phyloP scores from a whole-genome alignment of 2,113 vertebrate species.

The Corythaixoides concolor region DNA sequence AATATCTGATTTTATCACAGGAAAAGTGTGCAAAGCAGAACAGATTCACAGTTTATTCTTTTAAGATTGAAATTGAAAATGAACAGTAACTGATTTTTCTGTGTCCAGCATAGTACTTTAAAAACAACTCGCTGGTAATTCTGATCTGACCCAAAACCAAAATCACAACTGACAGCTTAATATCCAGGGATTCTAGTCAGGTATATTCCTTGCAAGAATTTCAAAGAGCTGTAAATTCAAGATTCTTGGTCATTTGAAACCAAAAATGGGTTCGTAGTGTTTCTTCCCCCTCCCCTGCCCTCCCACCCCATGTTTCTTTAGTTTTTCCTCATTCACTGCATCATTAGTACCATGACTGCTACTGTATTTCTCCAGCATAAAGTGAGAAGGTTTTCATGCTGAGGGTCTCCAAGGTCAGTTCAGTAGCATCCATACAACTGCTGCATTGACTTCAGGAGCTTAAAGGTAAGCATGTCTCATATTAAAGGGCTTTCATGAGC shows the following conservation, averaged over 20 bases:
- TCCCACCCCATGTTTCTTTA: not conserved
- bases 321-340: not conserved
- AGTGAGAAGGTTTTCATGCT: not conserved
- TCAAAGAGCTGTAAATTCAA: not conserved
- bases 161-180: not conserved
- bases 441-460: not conserved
- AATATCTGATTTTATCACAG: not conserved
- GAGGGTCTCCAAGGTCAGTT: not conserved
- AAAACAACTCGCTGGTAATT: not conserved
- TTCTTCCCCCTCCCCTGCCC: not conserved
- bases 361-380: not conserved
- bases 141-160: not conserved
- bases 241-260: not conserved
- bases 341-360: not conserved
- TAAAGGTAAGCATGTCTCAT: not conserved
- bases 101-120: not conserved
- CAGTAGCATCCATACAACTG: not conserved
- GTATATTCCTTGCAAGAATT: not conserved
- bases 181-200: not conserved
- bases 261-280: not conserved
- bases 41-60: not conserved
- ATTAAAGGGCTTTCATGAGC: not conserved
- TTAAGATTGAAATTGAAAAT: not conserved
- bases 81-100: not conserved
- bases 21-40: not conserved